phyloP scores from a whole-genome alignment of 2,113 vertebrate genomes.

The Polypterus bichir region DNA sequence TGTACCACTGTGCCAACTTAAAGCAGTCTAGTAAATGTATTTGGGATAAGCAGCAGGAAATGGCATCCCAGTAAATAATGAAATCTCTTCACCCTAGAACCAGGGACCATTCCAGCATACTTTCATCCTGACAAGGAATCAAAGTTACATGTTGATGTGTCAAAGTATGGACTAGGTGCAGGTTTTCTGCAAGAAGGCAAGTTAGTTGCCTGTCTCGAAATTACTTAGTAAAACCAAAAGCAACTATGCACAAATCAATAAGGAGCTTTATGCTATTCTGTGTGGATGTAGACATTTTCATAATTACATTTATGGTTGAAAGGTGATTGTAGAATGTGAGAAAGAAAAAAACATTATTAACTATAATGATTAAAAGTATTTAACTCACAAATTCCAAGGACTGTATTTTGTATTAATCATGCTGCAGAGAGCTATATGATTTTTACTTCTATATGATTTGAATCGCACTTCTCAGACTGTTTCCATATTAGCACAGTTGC shows the following conservation, averaged over 20 bases:
- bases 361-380: too few species aligned
- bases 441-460: too few species aligned
- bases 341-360: too few species aligned
- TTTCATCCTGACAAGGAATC: slow-evolving; percentile 4
- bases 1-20: neutral
- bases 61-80: neutral
- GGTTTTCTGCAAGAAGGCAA: neutral
- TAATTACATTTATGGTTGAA: slow-evolving; percentile 1
- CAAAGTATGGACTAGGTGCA: slow-evolving; percentile 9
- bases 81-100: slow-evolving; percentile 3
- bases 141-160: slow-evolving; percentile 4
- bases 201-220: neutral
- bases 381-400: too few species aligned
- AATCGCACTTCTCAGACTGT: too few species aligned
- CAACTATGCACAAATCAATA: slow-evolving; percentile 23
- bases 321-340: neutral
- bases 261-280: slow-evolving; percentile 8
- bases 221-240: slow-evolving; percentile 23
- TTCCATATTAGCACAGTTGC: too few species aligned
- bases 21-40: neutral
- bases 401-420: too few species aligned
- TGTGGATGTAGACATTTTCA: slow-evolving; percentile 2
- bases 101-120: slow-evolving; percentile 2
- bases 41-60: slow-evolving; percentile 5
- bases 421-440: too few species aligned